Percentiles rank a stretch among this genome's conserved stretches.
Evolutionary conservation across 2,797 vertebrate species (phyloP).

Genomic region (Menidia menidia): DNA sequence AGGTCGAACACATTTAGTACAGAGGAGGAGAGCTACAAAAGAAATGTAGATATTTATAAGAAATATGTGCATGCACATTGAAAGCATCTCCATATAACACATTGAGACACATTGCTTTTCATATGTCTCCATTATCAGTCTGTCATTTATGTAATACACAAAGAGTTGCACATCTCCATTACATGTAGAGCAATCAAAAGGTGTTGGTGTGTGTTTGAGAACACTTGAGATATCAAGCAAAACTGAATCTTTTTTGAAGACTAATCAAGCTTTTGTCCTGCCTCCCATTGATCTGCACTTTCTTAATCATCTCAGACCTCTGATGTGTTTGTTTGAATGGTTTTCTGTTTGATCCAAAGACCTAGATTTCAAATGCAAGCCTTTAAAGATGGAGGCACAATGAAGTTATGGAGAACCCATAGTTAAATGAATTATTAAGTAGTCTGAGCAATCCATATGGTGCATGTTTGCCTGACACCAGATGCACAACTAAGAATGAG

Average conservation of each 20-base stretch:
- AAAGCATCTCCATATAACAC: neutral
- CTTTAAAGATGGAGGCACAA: too few species aligned
- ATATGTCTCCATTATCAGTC: too few species aligned
- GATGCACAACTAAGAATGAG: neutral
- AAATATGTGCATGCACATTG: neutral
- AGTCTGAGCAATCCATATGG: neutral
- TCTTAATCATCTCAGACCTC: slow-evolving; percentile 28
- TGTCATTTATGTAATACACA: slow-evolving; percentile 43
- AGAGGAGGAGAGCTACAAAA: slow-evolving; percentile 1
- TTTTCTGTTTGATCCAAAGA: slow-evolving; percentile 22
- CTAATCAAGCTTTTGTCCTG: slow-evolving; percentile 41
- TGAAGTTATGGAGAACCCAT: neutral
- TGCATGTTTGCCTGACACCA: neutral
- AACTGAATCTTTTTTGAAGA: slow-evolving; percentile 32
- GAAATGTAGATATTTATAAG: neutral
- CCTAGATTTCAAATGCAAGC: too few species aligned
- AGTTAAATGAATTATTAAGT: neutral
- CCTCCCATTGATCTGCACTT: neutral
- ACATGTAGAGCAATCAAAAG: neutral
- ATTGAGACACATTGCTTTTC: too few species aligned
- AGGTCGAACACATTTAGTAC: slow-evolving; percentile 13
- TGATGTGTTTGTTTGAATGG: slow-evolving; percentile 28
- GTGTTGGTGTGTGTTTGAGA: slow-evolving; percentile 16
- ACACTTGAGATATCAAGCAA: slow-evolving; percentile 30
- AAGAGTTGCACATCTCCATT: slow-evolving; percentile 17